A percentile compares a stretch with the other conserved stretches of the same genome.
Conservation (phyloP, 2,797 vertebrate genomes). For the Malacoctenus gilli region DNA sequence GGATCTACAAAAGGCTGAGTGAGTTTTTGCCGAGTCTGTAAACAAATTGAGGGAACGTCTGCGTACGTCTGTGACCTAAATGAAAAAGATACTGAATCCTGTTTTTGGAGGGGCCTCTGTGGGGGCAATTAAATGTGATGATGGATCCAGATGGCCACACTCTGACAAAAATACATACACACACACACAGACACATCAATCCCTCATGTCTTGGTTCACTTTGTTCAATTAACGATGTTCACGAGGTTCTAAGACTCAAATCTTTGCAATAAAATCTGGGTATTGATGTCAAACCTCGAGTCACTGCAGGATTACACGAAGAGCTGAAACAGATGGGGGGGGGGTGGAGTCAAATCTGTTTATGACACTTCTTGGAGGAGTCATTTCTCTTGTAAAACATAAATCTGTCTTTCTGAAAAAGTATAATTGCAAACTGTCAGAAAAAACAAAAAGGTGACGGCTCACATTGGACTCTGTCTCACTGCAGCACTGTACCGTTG, state of each 20-base stretch:
- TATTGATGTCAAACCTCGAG: not conserved
- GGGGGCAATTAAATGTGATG: conserved; percentile 53
- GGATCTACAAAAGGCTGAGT: not conserved
- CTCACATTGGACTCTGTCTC: conserved; percentile 4
- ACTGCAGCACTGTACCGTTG: conserved; percentile 30
- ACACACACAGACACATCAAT: conserved; percentile 6
- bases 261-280: not conserved
- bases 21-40: too few species aligned
- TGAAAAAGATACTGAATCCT: conserved; percentile 11
- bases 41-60: conserved; percentile 14
- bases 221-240: conserved; percentile 1
- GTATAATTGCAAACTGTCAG: too few species aligned
- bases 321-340: too few species aligned
- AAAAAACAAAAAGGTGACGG: not conserved
- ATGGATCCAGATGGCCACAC: conserved; percentile 44
- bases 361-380: not conserved
- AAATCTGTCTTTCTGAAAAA: too few species aligned
- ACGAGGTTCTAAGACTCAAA: conserved; percentile 1
- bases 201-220: conserved; percentile 1
- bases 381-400: too few species aligned
- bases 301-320: not conserved
- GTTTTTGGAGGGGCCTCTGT: conserved; percentile 26
- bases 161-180: conserved; percentile 20
- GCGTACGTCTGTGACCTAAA: conserved; percentile 3
- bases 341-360: too few species aligned